These are phyloP conservation scores for Tolmerus cingulatus DNA, from an alignment of 2,888 invertebrate species.

Conservation along the genomic window DNA sequence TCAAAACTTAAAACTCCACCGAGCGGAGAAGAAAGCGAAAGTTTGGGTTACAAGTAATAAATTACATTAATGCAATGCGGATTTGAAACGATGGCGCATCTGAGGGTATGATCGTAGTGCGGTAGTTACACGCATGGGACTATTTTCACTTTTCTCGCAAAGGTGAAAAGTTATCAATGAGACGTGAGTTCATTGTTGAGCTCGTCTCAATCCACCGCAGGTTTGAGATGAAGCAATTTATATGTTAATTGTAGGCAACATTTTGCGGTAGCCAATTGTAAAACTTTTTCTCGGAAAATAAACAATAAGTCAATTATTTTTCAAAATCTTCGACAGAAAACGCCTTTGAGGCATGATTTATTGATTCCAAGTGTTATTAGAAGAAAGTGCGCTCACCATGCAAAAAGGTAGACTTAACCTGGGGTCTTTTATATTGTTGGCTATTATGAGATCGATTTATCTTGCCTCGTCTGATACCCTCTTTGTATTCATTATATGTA, in stretches of 20 bases:
- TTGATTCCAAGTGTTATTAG: not conserved
- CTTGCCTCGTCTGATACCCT: not conserved
- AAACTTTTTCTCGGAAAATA: not conserved
- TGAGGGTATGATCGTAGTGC: not conserved
- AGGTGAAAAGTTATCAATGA: constrained; percentile 1
- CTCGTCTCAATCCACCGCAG: not conserved
- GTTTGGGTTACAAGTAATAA: not conserved
- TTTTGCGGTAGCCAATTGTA: not conserved
- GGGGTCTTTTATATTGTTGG: not conserved
- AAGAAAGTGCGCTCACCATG: not conserved
- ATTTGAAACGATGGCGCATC: not conserved
- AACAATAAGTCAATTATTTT: constrained; percentile 3
- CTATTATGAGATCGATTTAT: not conserved
- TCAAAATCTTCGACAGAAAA: not conserved
- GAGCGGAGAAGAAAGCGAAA: not conserved
- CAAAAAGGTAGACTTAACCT: not conserved
- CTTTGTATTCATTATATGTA: not conserved
- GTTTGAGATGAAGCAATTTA: not conserved
- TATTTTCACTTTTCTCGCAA: not conserved
- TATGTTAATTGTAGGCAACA: not conserved
- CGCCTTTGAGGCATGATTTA: not conserved
- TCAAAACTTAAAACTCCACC: not conserved
- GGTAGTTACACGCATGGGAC: not conserved
- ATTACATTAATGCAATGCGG: not conserved
- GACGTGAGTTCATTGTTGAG: not conserved